These are phyloP conservation scores for Nematopogon swammerdamellus DNA, from an alignment of 2,888 invertebrate genomes.

Conservation along the genomic window DNA sequence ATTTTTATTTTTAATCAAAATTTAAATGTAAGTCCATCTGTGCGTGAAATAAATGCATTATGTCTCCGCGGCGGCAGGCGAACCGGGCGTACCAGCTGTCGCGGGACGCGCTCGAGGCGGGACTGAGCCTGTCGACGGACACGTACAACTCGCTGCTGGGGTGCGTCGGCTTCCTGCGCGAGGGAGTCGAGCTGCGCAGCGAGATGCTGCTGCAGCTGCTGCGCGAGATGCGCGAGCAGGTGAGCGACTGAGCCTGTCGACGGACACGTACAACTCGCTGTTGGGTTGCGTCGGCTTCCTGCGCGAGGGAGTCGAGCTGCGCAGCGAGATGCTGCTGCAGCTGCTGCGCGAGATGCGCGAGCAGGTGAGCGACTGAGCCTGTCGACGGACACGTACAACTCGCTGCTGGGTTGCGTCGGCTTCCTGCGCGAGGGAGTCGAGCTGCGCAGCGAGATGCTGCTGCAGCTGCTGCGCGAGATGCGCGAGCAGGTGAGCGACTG, in stretches of 20 bases:
- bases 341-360: constrained; percentile 64
- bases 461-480: constrained; percentile 65
- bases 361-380: no score
- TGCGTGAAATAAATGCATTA: background rate
- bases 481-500: constrained; percentile 48
- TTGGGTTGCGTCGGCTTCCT: constrained; percentile 59
- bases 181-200: constrained; percentile 63
- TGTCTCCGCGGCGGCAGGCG: constrained; percentile 28
- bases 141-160: constrained; percentile 70
- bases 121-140: constrained; percentile 58
- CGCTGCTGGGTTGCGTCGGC: constrained; percentile 58
- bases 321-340: constrained; percentile 61
- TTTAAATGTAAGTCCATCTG: no score
- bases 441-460: constrained; percentile 60
- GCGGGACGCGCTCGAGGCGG: constrained; percentile 63
- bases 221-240: constrained; percentile 59
- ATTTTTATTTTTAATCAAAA: no score
- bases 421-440: constrained; percentile 64
- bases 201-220: constrained; percentile 60
- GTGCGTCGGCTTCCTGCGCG: constrained; percentile 60
- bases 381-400: constrained; percentile 67
- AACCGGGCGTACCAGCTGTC: constrained; percentile 63
- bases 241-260: no score
- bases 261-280: constrained; percentile 67
- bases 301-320: constrained; percentile 62